phyloP scores from a whole-genome alignment of 2,113 vertebrate species.

The Silurus glanis region DNA sequence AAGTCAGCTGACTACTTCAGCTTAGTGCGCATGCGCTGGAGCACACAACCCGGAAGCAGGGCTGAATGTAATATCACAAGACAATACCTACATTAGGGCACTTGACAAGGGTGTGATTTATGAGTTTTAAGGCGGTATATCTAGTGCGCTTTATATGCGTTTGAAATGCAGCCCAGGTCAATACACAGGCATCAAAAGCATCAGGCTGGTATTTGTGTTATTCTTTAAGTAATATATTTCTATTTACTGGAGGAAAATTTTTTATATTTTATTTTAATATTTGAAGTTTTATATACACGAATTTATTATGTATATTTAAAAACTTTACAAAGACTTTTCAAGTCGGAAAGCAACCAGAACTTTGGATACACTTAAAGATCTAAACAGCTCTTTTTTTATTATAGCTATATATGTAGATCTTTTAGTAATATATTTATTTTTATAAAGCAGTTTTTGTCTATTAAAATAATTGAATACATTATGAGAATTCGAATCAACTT shows the following conservation, averaged over 20 bases:
- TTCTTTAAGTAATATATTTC: not conserved
- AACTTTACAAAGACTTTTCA: too few relatives aligned
- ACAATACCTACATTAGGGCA: not conserved
- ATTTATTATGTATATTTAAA: too few relatives aligned
- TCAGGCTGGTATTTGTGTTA: not conserved
- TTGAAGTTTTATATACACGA: too few relatives aligned
- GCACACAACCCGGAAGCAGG: not conserved
- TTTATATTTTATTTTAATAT: too few relatives aligned
- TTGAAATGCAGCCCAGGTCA: not conserved
- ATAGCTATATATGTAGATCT: too few relatives aligned
- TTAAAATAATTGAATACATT: not conserved
- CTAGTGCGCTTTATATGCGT: not conserved
- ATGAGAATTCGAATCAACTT: not conserved
- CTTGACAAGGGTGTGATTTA: not conserved
- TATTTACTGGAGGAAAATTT: too few relatives aligned
- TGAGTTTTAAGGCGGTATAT: too few relatives aligned
- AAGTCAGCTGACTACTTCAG: slow-evolving; percentile 46
- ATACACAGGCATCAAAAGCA: too few relatives aligned
- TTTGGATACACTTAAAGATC: too few relatives aligned
- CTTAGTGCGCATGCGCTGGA: slow-evolving; percentile 25
- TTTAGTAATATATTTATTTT: not conserved
- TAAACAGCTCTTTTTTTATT: too few relatives aligned
- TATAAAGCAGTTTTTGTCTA: not conserved
- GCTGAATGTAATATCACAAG: not conserved
- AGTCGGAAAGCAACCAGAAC: too few relatives aligned